These are phyloP conservation scores for Apolygus lucorum DNA, from an alignment of 1,140 invertebrate genomes.

Conservation along the genomic window DNA sequence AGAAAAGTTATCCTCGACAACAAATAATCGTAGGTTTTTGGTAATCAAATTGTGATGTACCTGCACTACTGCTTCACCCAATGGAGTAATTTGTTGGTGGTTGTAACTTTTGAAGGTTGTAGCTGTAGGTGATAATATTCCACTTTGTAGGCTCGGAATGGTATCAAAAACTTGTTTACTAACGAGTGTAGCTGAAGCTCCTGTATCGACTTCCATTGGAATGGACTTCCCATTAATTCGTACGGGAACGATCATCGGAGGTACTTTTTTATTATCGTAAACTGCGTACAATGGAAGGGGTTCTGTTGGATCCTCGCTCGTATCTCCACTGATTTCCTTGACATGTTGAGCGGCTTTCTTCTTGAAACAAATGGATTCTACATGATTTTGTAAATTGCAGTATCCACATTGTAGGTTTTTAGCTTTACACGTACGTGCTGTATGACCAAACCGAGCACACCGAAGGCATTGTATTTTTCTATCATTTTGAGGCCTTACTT, in stretches of 20 bases:
- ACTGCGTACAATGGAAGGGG: not conserved
- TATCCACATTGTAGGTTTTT: not conserved
- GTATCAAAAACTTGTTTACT: constrained; percentile 1
- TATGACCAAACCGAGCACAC: not conserved
- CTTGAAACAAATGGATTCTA: constrained; percentile 7
- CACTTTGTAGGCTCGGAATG: constrained; percentile 3
- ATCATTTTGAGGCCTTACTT: not conserved
- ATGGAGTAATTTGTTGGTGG: constrained; percentile 1
- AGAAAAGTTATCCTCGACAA: not conserved
- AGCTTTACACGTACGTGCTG: constrained; percentile 4
- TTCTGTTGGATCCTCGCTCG: not conserved
- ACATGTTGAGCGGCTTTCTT: not conserved
- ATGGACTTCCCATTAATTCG: not conserved
- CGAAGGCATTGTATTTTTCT: not conserved
- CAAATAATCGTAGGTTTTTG: not conserved
- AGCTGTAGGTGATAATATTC: not conserved
- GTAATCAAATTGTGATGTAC: not conserved
- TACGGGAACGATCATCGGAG: not conserved
- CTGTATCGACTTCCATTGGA: not conserved
- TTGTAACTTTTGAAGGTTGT: constrained; percentile 1
- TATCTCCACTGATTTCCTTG: not conserved
- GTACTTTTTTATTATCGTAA: not conserved
- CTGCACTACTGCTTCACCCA: not conserved
- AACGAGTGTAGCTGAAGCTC: not conserved
- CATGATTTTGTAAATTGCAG: constrained; percentile 5